Percentiles rank a stretch among this genome's conserved stretches.
phyloP scores from a whole-genome alignment of 2,797 vertebrate genomes.

The Myotis findleyi region DNA sequence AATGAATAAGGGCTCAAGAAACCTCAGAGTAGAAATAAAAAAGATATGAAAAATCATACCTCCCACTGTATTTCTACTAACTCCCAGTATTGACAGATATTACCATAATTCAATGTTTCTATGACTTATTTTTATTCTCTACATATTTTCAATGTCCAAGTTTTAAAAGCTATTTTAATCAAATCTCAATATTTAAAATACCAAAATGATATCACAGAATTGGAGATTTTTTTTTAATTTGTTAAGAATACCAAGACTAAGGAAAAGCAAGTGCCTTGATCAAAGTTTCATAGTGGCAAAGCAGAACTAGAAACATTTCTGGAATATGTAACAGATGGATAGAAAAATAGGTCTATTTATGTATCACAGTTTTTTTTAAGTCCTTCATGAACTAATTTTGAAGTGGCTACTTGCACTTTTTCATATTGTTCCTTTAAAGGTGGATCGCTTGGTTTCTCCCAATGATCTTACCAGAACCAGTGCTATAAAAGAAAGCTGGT shows the following conservation, averaged over 20 bases:
- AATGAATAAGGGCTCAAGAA: conserved; percentile 80
- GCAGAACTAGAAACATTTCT: background rate
- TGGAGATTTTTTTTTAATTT: background rate
- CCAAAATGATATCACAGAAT: background rate
- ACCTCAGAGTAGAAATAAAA: conserved; percentile 59
- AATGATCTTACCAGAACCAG: background rate
- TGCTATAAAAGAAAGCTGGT: background rate
- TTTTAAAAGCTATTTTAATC: conserved; percentile 45
- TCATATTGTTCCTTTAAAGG: background rate
- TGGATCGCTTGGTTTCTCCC: background rate
- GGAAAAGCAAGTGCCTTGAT: background rate
- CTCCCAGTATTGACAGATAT: conserved; percentile 31
- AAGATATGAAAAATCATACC: conserved; percentile 48
- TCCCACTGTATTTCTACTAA: conserved; percentile 50
- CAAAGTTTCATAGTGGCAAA: conserved; percentile 8
- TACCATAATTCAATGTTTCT: conserved; percentile 10
- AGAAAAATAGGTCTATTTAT: conserved; percentile 39
- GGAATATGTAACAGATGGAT: background rate
- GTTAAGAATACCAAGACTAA: conserved; percentile 20
- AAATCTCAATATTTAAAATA: conserved; percentile 18
- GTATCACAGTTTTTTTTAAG: conserved; percentile 24
- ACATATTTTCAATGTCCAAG: background rate
- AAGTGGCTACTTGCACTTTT: background rate
- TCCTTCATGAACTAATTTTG: background rate
- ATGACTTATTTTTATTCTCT: conserved; percentile 33